A percentile compares a stretch with the other conserved stretches of the same genome.
These are phyloP conservation scores for Solea senegalensis DNA, from an alignment of 2,113 vertebrate genomes.

Conservation along the genomic window DNA sequence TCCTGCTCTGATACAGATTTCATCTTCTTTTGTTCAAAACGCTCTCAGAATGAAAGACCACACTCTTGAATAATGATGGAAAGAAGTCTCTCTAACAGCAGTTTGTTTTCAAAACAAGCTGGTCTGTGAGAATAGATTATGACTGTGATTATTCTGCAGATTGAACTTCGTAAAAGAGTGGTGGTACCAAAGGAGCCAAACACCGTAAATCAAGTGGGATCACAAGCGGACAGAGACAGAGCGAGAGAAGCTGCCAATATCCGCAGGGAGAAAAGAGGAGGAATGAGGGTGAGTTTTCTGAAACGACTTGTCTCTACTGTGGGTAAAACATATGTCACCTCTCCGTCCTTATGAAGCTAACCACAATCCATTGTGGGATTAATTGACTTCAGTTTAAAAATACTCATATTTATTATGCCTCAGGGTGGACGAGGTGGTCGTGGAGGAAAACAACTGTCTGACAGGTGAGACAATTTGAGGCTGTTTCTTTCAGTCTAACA, in stretches of 20 bases:
- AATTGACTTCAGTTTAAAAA: background rate
- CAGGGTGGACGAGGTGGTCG: slow-evolving; percentile 73
- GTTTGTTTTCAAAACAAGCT: background rate
- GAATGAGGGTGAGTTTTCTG: slow-evolving; percentile 67
- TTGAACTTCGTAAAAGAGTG: slow-evolving; percentile 79
- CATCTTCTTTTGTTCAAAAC: background rate
- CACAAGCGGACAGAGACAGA: slow-evolving; percentile 64
- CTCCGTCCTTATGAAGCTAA: background rate
- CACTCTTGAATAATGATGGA: background rate
- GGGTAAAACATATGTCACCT: background rate
- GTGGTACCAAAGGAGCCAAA: slow-evolving; percentile 68
- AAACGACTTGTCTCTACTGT: background rate
- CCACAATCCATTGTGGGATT: background rate
- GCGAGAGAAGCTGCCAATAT: slow-evolving; percentile 50
- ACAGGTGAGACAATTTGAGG: slow-evolving; percentile 62
- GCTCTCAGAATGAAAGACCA: background rate
- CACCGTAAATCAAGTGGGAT: slow-evolving; percentile 24
- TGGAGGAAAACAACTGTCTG: slow-evolving; percentile 62
- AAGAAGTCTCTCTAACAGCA: background rate
- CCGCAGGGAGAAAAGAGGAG: slow-evolving; percentile 75
- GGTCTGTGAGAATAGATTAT: background rate
- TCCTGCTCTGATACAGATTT: too few relatives aligned
- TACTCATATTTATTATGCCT: slow-evolving; percentile 8
- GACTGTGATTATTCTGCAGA: slow-evolving; percentile 57
- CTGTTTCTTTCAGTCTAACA: background rate